phyloP scores from a whole-genome alignment of 2,888 invertebrate species.

The Peribatodes rhomboidaria region DNA sequence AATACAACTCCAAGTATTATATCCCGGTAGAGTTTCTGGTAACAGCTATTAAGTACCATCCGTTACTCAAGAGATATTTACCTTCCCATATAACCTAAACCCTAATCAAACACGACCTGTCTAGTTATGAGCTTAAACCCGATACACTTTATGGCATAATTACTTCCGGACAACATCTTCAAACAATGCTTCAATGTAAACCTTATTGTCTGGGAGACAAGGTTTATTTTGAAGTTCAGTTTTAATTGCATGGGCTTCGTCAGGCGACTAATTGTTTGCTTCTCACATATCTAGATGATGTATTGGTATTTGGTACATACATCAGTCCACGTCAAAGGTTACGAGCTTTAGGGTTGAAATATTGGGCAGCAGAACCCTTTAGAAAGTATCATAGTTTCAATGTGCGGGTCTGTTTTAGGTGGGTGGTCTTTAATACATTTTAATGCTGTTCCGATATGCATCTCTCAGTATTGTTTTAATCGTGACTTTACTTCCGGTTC shows the following conservation, averaged over 20 bases:
- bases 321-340: constrained; percentile 58
- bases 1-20: not conserved
- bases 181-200: constrained; percentile 20
- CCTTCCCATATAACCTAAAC: constrained; percentile 57
- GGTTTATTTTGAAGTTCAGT: constrained; percentile 12
- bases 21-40: not conserved
- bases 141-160: constrained; percentile 66
- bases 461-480: constrained; percentile 48
- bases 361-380: constrained; percentile 46
- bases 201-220: constrained; percentile 11
- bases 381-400: constrained; percentile 25
- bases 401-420: constrained; percentile 40
- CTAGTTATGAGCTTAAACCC: constrained; percentile 57
- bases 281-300: constrained; percentile 68
- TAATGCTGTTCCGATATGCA: constrained; percentile 43
- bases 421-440: constrained; percentile 28
- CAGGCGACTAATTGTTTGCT: constrained; percentile 60
- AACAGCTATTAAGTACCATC: constrained; percentile 13
- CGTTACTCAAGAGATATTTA: constrained; percentile 39
- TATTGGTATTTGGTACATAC: constrained; percentile 70
- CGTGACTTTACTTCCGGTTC: constrained; percentile 42
- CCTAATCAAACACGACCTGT: constrained; percentile 71
- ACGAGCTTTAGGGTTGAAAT: constrained; percentile 48
- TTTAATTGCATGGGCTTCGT: constrained; percentile 44
- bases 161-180: constrained; percentile 59